Percentiles rank a stretch among this genome's conserved stretches.
These are phyloP conservation scores for Bellardia bayeri DNA, from an alignment of 2,888 invertebrate genomes.

Conservation along the genomic window DNA sequence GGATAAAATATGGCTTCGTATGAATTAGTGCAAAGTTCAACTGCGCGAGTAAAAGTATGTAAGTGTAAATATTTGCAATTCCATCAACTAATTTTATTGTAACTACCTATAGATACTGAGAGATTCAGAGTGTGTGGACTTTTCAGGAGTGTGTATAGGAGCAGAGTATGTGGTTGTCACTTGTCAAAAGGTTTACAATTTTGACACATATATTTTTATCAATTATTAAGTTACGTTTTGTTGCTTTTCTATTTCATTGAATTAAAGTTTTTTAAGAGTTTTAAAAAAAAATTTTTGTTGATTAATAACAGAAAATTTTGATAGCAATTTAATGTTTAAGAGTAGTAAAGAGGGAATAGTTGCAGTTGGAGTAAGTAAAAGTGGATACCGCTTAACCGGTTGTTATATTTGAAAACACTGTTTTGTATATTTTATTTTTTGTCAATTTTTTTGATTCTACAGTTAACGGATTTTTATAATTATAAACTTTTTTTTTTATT, in stretches of 20 bases:
- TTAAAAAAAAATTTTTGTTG: not conserved
- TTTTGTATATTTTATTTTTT: too few species aligned
- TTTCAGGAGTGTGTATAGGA: not conserved
- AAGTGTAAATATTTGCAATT: constrained; percentile 4
- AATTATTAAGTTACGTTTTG: not conserved
- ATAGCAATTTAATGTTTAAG: too few species aligned
- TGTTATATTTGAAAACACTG: too few species aligned
- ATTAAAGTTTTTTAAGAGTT: not conserved
- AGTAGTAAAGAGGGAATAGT: too few species aligned
- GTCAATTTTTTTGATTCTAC: too few species aligned
- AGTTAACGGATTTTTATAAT: too few species aligned
- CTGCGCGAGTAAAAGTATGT: not conserved
- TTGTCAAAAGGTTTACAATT: constrained; percentile 11
- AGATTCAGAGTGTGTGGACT: not conserved
- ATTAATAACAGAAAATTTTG: not conserved
- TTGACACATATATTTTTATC: not conserved
- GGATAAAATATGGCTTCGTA: constrained; percentile 3
- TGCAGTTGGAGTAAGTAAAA: too few species aligned
- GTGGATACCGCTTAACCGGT: too few species aligned
- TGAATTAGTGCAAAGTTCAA: constrained; percentile 5
- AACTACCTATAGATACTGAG: not conserved
- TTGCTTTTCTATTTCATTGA: not conserved
- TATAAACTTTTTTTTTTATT: too few species aligned
- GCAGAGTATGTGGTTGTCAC: not conserved
- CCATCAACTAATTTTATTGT: constrained; percentile 35